Base-by-base conservation (phyloP, 2,113 vertebrate genomes). In the Platichthys stellatus region DNA sequence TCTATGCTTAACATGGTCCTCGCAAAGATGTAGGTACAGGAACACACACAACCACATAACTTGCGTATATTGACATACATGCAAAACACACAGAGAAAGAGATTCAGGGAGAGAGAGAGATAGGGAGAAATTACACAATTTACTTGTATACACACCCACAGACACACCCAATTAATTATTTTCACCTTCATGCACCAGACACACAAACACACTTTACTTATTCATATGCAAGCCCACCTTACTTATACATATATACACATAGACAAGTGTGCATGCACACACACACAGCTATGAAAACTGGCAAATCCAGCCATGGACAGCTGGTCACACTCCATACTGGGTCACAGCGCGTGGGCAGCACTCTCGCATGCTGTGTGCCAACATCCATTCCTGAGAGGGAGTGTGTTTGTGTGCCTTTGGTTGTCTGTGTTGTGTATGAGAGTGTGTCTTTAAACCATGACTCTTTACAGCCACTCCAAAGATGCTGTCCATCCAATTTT, bases 301-400 rank as follows among this genome's bases (percentile, higher is more conserved):
- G 81, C 71, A 83, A 72, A 82, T 68, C 81, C 81, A 80, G 73
- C 74, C 58, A 69, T 63, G 69, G 90, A 88, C 90, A 91, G 90
- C 87, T 92, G 85, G 82, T 89, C 79, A 74, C 83, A 78, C 78
- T 85, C 88, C 78, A 74, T 49, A 66, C 60, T 86, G 76, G 74
- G 83, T 88, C 82, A 70, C 74, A 84, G 81, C 66, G 40, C 72
- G 86, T 80, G 70, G 82, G 81, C 82, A 82, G 80, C 72, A 70
- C 69, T 73, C 76, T 84, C 69, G 69, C 72, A 57, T 62, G 75
- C 78, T 66, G 54, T 24, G 75, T 87, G 79, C 81, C 74, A 85
- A 79, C 70, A 73, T 73, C 68, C 76, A 67, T 64, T 73, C 57
- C 63, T 43, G 47, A 24, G 66, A 78, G 74, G 63, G 63, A 63